Conservation (phyloP, 2,888 invertebrate genomes). For the Rotaria macrura region DNA sequence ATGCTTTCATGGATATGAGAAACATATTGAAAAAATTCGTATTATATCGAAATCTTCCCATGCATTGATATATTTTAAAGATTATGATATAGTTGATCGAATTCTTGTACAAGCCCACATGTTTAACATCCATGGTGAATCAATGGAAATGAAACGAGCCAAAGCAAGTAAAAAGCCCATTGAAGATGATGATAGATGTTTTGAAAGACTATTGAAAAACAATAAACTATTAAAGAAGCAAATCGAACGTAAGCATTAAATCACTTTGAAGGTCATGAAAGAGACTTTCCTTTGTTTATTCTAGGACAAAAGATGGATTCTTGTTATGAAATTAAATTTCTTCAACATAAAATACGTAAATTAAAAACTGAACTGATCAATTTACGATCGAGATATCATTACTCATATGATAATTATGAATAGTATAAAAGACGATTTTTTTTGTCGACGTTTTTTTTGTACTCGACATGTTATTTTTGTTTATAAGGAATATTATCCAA, state of each 20-base stretch:
- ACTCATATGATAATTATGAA: neutral
- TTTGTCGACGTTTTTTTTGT: neutral
- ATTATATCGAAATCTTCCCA: neutral
- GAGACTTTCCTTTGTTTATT: neutral
- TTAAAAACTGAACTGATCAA: neutral
- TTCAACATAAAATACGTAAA: neutral
- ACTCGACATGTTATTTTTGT: neutral
- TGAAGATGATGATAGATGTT: neutral
- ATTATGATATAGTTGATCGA: neutral
- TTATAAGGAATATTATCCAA: neutral
- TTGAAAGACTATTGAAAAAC: neutral
- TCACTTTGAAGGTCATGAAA: too few relatives aligned
- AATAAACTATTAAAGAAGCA: neutral
- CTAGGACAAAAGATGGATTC: neutral
- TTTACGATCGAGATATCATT: neutral
- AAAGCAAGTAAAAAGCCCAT: neutral
- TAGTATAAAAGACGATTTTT: neutral
- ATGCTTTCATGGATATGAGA: neutral
- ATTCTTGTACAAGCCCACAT: neutral
- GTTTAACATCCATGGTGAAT: neutral
- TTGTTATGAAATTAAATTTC: neutral
- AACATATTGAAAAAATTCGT: neutral
- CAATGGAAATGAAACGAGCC: neutral
- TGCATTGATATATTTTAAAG: neutral
- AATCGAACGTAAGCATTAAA: neutral